Evolutionary conservation across 2,113 vertebrate species (phyloP).

Genomic region (Malaclemys terrapin): DNA sequence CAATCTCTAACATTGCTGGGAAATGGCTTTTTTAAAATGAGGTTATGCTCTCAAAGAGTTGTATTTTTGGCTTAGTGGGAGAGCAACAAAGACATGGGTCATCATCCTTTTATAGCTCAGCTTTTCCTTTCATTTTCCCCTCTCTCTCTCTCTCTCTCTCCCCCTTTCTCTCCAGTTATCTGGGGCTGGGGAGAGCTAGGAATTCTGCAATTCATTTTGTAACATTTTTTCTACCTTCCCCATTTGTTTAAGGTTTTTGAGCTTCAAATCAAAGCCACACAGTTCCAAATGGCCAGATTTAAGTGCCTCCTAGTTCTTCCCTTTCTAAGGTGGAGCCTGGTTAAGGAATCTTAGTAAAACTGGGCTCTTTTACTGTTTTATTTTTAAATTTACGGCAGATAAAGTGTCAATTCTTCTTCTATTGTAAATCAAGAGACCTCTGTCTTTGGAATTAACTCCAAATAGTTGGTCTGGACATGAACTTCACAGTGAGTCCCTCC

Average conservation of each 20-base stretch:
- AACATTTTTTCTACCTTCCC: not conserved
- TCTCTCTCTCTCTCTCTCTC: not conserved
- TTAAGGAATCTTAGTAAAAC: constrained; percentile 53
- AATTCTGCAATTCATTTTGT: not conserved
- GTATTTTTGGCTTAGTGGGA: not conserved
- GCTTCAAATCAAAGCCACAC: constrained; percentile 67
- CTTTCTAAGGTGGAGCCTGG: constrained; percentile 16
- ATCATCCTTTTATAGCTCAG: not conserved
- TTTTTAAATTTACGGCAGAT: constrained; percentile 69
- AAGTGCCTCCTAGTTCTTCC: constrained; percentile 44
- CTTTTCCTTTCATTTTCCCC: not conserved
- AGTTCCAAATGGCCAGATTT: constrained; percentile 52
- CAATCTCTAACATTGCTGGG: not conserved
- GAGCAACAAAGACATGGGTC: not conserved
- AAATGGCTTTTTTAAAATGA: constrained; percentile 21
- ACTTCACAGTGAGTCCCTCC: constrained; percentile 72
- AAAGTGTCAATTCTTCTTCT: constrained; percentile 54
- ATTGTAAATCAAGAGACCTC: constrained; percentile 72
- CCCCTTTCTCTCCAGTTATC: not conserved
- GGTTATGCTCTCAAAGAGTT: not conserved
- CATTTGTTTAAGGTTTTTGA: constrained; percentile 32
- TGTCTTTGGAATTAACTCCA: constrained; percentile 76
- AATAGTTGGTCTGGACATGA: constrained; percentile 78
- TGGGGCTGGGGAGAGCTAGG: not conserved
- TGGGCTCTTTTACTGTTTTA: constrained; percentile 46